These are phyloP conservation scores for Phaethon lepturus DNA, from an alignment of 2,113 vertebrate genomes.

Conservation along the genomic window DNA sequence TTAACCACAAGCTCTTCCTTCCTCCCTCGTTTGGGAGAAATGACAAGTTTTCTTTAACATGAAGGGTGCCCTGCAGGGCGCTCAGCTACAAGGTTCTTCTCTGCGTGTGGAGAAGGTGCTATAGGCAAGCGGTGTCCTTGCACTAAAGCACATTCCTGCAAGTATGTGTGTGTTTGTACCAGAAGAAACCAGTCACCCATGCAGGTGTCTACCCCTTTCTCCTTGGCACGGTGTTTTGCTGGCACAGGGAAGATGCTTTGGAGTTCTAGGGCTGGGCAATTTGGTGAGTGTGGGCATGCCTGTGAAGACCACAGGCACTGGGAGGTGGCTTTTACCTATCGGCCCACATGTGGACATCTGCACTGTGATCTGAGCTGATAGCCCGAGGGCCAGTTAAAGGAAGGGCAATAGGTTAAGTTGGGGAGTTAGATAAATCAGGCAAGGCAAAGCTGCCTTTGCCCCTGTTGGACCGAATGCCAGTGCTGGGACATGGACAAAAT, in stretches of 20 bases:
- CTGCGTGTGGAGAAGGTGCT: background rate
- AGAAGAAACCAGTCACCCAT: background rate
- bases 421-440: background rate
- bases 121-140: background rate
- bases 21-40: slow-evolving; percentile 50
- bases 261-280: background rate
- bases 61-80: background rate
- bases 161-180: background rate
- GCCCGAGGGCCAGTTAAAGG: background rate
- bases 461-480: background rate
- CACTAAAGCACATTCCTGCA: background rate
- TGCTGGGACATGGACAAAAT: background rate
- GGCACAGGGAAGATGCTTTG: background rate
- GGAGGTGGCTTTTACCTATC: background rate
- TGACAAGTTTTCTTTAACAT: slow-evolving; percentile 1
- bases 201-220: background rate
- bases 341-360: background rate
- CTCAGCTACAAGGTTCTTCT: background rate
- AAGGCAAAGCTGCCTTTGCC: background rate
- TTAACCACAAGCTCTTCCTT: slow-evolving; percentile 58
- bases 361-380: background rate
- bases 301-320: background rate
- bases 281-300: background rate
- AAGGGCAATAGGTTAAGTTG: background rate
- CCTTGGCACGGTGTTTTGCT: background rate